Percentiles rank a stretch among this genome's conserved stretches.
These are phyloP conservation scores for Cossypha niveicapilla DNA, from an alignment of 2,797 vertebrate species.

Conservation along the genomic window DNA sequence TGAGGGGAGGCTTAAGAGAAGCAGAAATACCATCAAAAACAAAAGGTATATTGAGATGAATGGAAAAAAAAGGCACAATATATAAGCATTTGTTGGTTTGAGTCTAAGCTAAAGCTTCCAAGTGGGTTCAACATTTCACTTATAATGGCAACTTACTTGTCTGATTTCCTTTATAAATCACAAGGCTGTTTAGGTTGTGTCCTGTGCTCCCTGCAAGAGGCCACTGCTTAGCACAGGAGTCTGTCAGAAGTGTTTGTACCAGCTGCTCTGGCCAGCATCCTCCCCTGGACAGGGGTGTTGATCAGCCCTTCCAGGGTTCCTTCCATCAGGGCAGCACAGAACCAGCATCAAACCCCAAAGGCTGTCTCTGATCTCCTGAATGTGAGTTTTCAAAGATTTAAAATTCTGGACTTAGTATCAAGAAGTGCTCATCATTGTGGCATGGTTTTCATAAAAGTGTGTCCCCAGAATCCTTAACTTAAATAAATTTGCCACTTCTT, in stretches of 20 bases:
- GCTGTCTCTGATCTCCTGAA: not conserved
- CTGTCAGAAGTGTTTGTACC: not conserved
- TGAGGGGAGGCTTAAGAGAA: not conserved
- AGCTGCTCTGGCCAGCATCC: not conserved
- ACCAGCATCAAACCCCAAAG: not conserved
- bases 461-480: not conserved
- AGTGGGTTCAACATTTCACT: not conserved
- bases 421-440: not conserved
- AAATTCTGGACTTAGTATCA: not conserved
- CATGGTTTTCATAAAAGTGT: not conserved
- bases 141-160: not conserved
- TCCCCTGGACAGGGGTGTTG: not conserved
- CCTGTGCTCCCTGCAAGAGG: not conserved
- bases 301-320: not conserved
- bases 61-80: not conserved
- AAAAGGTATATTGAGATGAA: not conserved
- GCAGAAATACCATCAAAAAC: not conserved
- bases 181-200: not conserved
- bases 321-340: not conserved
- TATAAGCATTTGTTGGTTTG: not conserved
- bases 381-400: not conserved
- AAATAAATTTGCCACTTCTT: not conserved
- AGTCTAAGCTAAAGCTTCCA: not conserved
- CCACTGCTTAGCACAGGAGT: not conserved
- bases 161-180: not conserved